Conservation (phyloP, 2,113 vertebrate species). For the Prochilodus magdalenae region DNA sequence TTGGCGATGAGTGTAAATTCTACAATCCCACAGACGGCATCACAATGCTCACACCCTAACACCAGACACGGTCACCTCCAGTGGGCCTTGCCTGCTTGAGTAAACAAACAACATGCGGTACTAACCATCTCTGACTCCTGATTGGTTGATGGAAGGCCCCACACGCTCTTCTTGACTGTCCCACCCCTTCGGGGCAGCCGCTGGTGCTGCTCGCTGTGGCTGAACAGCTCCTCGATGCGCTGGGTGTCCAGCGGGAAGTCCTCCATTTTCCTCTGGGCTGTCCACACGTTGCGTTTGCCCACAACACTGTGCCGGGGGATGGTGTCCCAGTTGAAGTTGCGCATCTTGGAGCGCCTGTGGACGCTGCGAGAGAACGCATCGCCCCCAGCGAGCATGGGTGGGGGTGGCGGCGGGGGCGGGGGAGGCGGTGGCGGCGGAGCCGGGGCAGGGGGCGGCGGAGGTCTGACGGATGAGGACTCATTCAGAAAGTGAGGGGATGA, state of each 20-base stretch:
- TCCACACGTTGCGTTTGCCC: conserved; percentile 82
- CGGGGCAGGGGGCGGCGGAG: neutral
- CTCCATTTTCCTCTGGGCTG: conserved; percentile 63
- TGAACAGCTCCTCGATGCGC: conserved; percentile 83
- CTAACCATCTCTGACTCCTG: conserved; percentile 63
- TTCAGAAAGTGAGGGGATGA: conserved; percentile 3
- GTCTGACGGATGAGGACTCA: conserved; percentile 37
- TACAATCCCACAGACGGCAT: neutral
- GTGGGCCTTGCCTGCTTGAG: neutral
- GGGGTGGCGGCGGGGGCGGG: conserved; percentile 17
- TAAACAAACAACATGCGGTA: neutral
- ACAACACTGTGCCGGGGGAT: conserved; percentile 77
- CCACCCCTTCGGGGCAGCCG: conserved; percentile 32
- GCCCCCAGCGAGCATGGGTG: conserved; percentile 32
- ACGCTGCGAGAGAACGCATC: conserved; percentile 32
- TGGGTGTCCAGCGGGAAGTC: conserved; percentile 75
- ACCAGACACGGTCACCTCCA: neutral
- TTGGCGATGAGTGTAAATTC: no score
- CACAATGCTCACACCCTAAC: neutral
- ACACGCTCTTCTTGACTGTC: conserved; percentile 48
- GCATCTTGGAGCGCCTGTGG: conserved; percentile 71
- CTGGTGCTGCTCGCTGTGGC: conserved; percentile 67
- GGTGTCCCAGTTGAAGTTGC: conserved; percentile 84
- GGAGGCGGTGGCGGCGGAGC: conserved; percentile 51
- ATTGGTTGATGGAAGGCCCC: conserved; percentile 50